phyloP scores from a whole-genome alignment of 2,113 vertebrate species.

The Vimba vimba region DNA sequence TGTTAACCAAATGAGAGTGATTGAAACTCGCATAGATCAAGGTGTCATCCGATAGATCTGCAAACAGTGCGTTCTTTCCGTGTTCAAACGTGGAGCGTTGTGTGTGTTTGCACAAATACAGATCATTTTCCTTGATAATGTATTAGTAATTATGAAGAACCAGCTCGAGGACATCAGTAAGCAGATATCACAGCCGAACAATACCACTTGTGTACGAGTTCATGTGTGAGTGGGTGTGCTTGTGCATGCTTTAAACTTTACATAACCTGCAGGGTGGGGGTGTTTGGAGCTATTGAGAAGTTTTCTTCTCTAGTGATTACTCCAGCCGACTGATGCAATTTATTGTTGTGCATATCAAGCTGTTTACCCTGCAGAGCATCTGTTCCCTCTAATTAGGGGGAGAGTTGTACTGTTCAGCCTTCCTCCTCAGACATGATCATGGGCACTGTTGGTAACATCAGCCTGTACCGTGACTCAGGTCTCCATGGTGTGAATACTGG shows the following conservation, averaged over 20 bases:
- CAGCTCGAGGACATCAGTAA: neutral
- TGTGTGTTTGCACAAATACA: neutral
- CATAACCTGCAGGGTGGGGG: constrained; percentile 23
- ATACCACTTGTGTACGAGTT: neutral
- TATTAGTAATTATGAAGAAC: neutral
- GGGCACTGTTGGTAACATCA: constrained; percentile 9
- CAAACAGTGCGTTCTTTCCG: neutral
- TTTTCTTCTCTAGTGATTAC: constrained; percentile 39
- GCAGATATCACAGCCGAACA: neutral
- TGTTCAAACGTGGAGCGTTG: neutral
- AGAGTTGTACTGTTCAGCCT: constrained; percentile 51
- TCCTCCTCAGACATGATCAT: constrained; percentile 30
- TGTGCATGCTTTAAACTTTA: constrained; percentile 33
- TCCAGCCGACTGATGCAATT: constrained; percentile 48
- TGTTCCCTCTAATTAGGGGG: constrained; percentile 57
- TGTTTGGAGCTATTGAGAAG: constrained; percentile 22
- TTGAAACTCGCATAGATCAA: neutral
- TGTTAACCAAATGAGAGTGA: constrained; percentile 33
- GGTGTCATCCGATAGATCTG: neutral
- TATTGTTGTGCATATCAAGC: constrained; percentile 57
- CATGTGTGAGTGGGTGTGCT: neutral
- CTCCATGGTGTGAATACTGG: constrained; percentile 1
- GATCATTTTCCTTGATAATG: neutral
- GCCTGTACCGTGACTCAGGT: neutral
- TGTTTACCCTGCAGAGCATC: constrained; percentile 57